phyloP scores from a whole-genome alignment of 2,113 vertebrate species.

The Thermophis baileyi region DNA sequence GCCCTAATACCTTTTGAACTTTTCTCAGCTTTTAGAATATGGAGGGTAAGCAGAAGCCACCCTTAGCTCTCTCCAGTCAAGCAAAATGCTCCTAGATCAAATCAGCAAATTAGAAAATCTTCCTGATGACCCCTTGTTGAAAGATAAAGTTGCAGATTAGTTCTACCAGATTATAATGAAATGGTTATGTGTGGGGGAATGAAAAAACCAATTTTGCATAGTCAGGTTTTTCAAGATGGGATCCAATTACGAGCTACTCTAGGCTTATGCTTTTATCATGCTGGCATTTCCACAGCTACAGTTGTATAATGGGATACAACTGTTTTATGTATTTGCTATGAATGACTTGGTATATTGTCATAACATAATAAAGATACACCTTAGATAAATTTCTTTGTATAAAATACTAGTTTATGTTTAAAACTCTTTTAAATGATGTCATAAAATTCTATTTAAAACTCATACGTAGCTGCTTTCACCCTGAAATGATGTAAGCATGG shows the following conservation, averaged over 20 bases:
- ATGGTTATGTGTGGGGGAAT: not conserved
- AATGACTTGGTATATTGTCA: not conserved
- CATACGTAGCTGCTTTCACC: not conserved
- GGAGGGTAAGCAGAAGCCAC: not conserved
- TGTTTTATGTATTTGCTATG: not conserved
- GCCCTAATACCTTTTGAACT: not conserved
- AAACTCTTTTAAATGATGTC: not conserved
- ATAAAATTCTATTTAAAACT: not conserved
- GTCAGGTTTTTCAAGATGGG: not conserved
- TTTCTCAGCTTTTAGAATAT: not conserved
- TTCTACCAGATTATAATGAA: not conserved
- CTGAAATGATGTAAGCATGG: not conserved
- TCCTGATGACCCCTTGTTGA: not conserved
- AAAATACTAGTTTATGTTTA: not conserved
- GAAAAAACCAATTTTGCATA: not conserved
- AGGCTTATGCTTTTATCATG: not conserved
- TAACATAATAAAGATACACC: not conserved
- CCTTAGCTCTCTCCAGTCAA: not conserved
- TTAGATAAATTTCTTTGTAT: not conserved
- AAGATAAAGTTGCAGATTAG: not conserved
- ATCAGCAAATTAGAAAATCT: not conserved
- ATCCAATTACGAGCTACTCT: not conserved
- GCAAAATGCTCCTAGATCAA: not conserved
- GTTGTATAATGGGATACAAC: not conserved
- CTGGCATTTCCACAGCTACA: not conserved